phyloP scores from a whole-genome alignment of 2,888 invertebrate genomes.

The Megaustenia siamemsis region DNA sequence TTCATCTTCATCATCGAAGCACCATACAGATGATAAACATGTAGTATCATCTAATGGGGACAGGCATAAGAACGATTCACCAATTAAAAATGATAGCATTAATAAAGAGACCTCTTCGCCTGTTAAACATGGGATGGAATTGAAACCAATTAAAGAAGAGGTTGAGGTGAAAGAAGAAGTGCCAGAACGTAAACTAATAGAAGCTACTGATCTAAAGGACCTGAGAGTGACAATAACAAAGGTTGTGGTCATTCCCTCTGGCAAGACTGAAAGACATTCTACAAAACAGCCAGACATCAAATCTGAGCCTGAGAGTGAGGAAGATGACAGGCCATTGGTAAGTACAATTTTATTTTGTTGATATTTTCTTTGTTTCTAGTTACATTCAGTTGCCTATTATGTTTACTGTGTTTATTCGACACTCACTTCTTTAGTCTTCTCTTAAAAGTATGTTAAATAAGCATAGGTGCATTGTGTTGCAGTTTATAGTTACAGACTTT shows the following conservation, averaged over 20 bases:
- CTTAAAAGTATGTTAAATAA: too few species aligned
- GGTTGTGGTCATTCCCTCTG: background rate
- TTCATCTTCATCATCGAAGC: conserved; percentile 31
- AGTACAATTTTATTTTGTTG: too few species aligned
- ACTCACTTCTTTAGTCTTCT: too few species aligned
- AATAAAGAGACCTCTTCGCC: conserved; percentile 47
- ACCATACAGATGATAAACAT: conserved; percentile 43
- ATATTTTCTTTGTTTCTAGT: too few species aligned
- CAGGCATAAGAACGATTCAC: conserved; percentile 25
- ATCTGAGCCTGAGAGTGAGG: conserved; percentile 52
- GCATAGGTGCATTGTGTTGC: too few species aligned
- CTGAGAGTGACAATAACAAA: conserved; percentile 6
- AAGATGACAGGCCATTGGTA: conserved; percentile 72
- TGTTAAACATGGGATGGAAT: conserved; percentile 42
- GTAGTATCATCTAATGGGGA: conserved; percentile 21
- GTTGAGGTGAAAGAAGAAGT: conserved; percentile 35
- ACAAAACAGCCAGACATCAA: conserved; percentile 48
- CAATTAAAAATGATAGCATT: background rate
- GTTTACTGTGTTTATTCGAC: too few species aligned
- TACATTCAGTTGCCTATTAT: too few species aligned
- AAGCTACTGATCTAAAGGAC: conserved; percentile 49
- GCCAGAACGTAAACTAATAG: conserved; percentile 53
- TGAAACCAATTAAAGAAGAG: conserved; percentile 56
- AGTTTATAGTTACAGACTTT: too few species aligned
- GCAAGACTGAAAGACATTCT: conserved; percentile 39